Conservation (phyloP, 2,797 vertebrate genomes). For the Pantherophis vulpinus region DNA sequence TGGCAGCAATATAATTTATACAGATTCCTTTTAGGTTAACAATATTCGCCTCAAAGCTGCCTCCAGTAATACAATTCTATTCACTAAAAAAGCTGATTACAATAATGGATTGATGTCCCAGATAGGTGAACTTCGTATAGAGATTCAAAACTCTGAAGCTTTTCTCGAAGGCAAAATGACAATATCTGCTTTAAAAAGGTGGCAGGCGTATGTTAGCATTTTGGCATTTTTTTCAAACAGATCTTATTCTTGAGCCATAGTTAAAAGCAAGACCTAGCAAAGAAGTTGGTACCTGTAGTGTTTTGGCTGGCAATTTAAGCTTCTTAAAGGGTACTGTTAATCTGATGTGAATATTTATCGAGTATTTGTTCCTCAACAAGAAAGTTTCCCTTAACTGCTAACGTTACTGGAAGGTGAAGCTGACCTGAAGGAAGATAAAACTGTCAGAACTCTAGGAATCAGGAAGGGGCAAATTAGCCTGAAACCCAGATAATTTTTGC, state of each 20-base stretch:
- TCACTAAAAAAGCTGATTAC: neutral
- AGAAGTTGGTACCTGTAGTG: neutral
- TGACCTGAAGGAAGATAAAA: neutral
- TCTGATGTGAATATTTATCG: neutral
- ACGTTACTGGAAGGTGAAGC: neutral
- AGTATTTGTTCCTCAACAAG: neutral
- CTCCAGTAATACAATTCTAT: neutral
- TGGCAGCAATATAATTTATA: neutral
- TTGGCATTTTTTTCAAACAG: neutral
- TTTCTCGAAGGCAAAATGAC: neutral
- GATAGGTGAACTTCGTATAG: neutral
- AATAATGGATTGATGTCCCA: neutral
- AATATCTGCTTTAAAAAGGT: neutral
- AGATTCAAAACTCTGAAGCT: neutral
- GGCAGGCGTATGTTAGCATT: neutral
- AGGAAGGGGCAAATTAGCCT: neutral
- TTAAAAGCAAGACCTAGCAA: neutral
- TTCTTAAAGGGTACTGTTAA: neutral
- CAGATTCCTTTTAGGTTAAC: neutral
- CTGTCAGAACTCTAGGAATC: neutral
- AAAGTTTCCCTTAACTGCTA: neutral
- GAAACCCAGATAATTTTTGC: neutral
- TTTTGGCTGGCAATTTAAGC: neutral
- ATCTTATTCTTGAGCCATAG: neutral
- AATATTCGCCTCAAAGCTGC: neutral